A percentile compares a stretch with the other conserved stretches of the same genome.
phyloP scores from a whole-genome alignment of 2,888 invertebrate species.

The Synergus gifuensis region DNA sequence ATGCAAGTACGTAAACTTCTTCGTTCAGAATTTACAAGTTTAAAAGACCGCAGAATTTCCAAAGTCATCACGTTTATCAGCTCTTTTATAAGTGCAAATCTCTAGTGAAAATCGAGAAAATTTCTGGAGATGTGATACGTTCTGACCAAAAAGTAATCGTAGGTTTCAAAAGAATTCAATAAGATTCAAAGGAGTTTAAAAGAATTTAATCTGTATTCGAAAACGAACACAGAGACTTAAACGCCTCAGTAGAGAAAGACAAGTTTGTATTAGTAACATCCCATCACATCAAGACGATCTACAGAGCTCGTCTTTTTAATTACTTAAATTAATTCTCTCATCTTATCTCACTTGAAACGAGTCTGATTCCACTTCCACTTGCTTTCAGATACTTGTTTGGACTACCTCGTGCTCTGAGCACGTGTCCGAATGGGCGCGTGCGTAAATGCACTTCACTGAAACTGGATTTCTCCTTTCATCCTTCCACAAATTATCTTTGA shows the following conservation, averaged over 20 bases:
- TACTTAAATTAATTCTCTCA: not conserved
- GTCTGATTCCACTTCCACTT: not conserved
- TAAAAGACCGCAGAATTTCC: not conserved
- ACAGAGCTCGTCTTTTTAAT: not conserved
- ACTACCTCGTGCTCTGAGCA: slow-evolving; percentile 42
- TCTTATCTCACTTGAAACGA: not conserved
- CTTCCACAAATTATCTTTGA: slow-evolving; percentile 6
- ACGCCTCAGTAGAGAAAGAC: not conserved
- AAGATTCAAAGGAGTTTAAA: too few species aligned
- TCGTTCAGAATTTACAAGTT: not conserved
- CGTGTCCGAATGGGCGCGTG: slow-evolving; percentile 44
- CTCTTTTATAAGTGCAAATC: not conserved
- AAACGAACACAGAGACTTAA: not conserved
- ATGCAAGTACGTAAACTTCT: not conserved
- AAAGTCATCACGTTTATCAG: not conserved
- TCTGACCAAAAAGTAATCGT: too few species aligned
- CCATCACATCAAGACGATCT: not conserved
- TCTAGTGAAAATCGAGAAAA: not conserved
- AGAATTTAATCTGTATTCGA: not conserved
- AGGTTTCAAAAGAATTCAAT: too few species aligned
- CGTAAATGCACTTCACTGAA: slow-evolving; percentile 36
- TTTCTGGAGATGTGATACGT: not conserved
- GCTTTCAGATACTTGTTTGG: not conserved
- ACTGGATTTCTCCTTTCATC: slow-evolving; percentile 15
- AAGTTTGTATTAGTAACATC: not conserved